Conservation (phyloP, 1,140 invertebrate genomes). For the Hydropsyche tenuis region DNA sequence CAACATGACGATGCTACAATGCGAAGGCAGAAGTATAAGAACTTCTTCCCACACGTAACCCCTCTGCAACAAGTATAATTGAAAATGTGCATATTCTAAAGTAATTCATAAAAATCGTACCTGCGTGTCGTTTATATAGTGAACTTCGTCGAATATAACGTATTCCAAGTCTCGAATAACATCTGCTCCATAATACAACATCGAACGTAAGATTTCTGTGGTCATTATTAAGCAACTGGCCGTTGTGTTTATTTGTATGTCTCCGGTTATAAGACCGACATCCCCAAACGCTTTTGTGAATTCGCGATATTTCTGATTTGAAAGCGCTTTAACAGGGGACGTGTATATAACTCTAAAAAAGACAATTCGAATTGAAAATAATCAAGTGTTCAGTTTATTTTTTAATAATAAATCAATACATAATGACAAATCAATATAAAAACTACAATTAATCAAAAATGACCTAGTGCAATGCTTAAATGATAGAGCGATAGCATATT, state of each 20-base stretch:
- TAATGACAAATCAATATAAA: background rate
- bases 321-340: conserved; percentile 98
- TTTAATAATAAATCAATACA: background rate
- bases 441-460: background rate
- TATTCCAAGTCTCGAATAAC: conserved; percentile 96
- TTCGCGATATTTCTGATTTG: conserved; percentile 99
- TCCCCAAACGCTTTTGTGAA: conserved; percentile 93
- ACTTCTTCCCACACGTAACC: conserved; percentile 99
- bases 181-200: conserved; percentile 96
- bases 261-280: conserved; percentile 94
- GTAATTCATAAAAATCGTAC: conserved; percentile 56
- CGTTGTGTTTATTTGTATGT: conserved; percentile 93
- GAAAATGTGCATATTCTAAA: background rate
- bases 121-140: conserved; percentile 98
- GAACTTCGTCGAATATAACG: conserved; percentile 99
- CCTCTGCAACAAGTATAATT: conserved; percentile 65
- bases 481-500: conserved; percentile 96
- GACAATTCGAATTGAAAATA: background rate
- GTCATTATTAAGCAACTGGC: conserved; percentile 99
- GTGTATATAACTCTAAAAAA: conserved; percentile 91
- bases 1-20: conserved; percentile 96
- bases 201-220: conserved; percentile 96
- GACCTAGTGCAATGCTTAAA: conserved; percentile 90
- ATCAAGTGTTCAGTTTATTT: too few species aligned
- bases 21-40: conserved; percentile 91